Conservation (phyloP, 2,888 invertebrate species). For the Diaprepes abbreviatus region DNA sequence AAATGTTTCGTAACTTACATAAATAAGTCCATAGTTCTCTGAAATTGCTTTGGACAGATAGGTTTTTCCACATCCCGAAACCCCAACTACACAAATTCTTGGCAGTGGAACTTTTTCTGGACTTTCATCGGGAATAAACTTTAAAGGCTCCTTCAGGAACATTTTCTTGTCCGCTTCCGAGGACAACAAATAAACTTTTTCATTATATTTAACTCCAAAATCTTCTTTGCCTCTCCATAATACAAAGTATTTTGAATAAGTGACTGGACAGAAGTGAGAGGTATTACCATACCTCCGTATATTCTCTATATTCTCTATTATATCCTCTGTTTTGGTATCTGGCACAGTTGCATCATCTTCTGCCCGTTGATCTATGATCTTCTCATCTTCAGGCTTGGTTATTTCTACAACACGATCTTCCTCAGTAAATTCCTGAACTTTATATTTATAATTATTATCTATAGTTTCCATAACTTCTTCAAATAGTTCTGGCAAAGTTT, state of each 20-base stretch:
- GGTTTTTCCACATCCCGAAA: constrained; percentile 71
- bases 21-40: constrained; percentile 71
- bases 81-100: constrained; percentile 73
- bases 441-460: constrained; percentile 64
- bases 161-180: constrained; percentile 68
- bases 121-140: constrained; percentile 65
- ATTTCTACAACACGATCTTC: constrained; percentile 69
- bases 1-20: constrained; percentile 68
- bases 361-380: constrained; percentile 60
- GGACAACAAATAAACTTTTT: constrained; percentile 71
- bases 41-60: constrained; percentile 69
- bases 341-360: constrained; percentile 59
- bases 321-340: constrained; percentile 47
- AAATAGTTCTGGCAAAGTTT: constrained; percentile 58
- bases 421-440: constrained; percentile 68
- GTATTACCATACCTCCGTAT: constrained; percentile 71
- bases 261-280: constrained; percentile 74
- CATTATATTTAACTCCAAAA: constrained; percentile 69
- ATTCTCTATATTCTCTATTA: constrained; percentile 58
- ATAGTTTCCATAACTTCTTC: constrained; percentile 59
- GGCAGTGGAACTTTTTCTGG: constrained; percentile 67
- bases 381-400: constrained; percentile 67
- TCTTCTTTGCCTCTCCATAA: constrained; percentile 76
- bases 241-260: constrained; percentile 70
- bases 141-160: constrained; percentile 70